Evolutionary conservation across 1,140 invertebrate species (phyloP), one percentile per base, ranked within the genome.

Genomic region (Scaptomyza pallida): DNA sequence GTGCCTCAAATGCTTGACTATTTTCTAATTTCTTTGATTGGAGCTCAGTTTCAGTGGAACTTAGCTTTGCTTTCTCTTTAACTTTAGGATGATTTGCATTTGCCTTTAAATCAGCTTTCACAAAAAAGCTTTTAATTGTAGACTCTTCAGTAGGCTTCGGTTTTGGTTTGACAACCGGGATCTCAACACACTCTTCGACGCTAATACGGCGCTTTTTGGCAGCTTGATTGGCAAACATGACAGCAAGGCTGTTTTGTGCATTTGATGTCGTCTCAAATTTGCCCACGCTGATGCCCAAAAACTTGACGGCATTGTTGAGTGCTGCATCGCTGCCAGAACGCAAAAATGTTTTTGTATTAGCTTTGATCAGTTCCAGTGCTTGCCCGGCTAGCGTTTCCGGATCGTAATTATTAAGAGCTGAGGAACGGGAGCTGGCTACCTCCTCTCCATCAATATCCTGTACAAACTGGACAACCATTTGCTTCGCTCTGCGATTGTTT

Each of bases 221-320:
- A 8, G 73, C 73, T 54, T 89, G 75, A 51, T 91, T 91, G 6
- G 83, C 85, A 26, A 91, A 91, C 89, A 91, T 90, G 15, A 80
- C 59, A 44, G 89, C 86, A 5, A 91, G 54, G 9, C 78, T 93
- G 13, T 92, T 93, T 75, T 94, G 94, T 71, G 93, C 94, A 43
- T 86, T 90, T 6, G 92, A 91, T 21, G 80, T 74, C 21, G 90
- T 91, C 69, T 94, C 92, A 92, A 97, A 97, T 91, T 97, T 97
- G 2, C 95, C 94, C 15, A 95, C 96, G 72, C 95, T 95, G 2
- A 97, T 92, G 5, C 95, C 95, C 6, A 97, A 91, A 89, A 94
- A 95, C 60, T 93, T 94, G 13, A 97, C 93, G 1, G 93, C 92
- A 61, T 93, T 93, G 72, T 93, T 92, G 2, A 93, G 77, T 23